Conservation (phyloP, 2,888 invertebrate genomes). For the Limnephilus rhombicus region DNA sequence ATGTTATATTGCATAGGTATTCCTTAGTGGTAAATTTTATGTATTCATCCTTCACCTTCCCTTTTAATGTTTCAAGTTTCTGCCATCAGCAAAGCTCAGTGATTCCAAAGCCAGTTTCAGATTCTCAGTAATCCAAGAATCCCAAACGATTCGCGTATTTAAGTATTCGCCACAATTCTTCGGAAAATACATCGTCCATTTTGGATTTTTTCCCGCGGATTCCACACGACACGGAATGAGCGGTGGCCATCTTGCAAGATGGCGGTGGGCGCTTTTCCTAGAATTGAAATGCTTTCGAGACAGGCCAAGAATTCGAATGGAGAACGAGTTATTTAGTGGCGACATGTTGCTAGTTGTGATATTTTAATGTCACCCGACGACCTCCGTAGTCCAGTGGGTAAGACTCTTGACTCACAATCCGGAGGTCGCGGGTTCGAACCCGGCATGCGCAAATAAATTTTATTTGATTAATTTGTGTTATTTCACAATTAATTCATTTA, state of each 20-base stretch:
- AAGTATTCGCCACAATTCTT: conserved; percentile 5
- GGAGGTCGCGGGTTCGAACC: too few relatives aligned
- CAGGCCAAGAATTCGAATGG: neutral
- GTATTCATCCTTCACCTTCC: neutral
- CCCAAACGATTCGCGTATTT: neutral
- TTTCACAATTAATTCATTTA: too few relatives aligned
- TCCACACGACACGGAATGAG: conserved; percentile 70
- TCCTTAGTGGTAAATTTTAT: neutral
- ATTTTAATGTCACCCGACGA: neutral
- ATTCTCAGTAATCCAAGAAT: conserved; percentile 21
- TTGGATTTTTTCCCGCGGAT: conserved; percentile 51
- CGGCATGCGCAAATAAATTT: too few relatives aligned
- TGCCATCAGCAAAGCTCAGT: neutral
- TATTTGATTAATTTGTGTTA: too few relatives aligned
- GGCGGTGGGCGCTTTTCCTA: conserved; percentile 73
- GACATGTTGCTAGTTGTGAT: neutral
- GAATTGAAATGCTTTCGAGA: conserved; percentile 37
- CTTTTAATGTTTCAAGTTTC: neutral
- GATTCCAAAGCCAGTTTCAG: neutral
- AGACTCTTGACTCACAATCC: too few relatives aligned
- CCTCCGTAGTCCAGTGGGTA: too few relatives aligned
- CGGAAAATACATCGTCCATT: conserved; percentile 49
- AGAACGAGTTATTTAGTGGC: conserved; percentile 16
- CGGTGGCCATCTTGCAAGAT: conserved; percentile 77
- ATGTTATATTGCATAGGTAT: too few relatives aligned